These are phyloP conservation scores for Allobates femoralis DNA, from an alignment of 2,797 vertebrate species.

Conservation along the genomic window DNA sequence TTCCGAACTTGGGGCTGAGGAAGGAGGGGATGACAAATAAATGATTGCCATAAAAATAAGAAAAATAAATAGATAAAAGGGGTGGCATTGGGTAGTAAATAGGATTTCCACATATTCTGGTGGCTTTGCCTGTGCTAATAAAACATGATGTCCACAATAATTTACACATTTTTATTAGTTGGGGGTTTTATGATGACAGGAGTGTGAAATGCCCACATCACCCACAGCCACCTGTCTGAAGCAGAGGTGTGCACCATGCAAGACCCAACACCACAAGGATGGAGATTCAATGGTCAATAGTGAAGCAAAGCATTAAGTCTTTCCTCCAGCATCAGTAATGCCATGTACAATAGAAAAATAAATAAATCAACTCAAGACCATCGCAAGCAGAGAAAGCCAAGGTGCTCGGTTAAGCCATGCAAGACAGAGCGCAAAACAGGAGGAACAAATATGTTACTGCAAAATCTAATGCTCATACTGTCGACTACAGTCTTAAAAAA, in stretches of 20 bases:
- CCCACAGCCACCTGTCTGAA: not conserved
- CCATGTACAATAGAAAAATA: not conserved
- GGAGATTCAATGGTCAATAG: not conserved
- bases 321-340: not conserved
- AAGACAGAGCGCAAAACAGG: not conserved
- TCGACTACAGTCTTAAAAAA: not conserved
- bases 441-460: not conserved
- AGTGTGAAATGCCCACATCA: not conserved
- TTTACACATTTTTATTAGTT: not conserved
- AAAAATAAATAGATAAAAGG: not conserved
- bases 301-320: not conserved
- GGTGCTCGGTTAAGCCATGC: slow-evolving; percentile 28
- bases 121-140: not conserved
- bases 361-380: not conserved
- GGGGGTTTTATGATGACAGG: not conserved
- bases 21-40: slow-evolving; percentile 59
- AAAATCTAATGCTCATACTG: not conserved
- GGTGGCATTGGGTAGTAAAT: not conserved
- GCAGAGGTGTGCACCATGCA: not conserved
- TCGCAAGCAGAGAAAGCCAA: slow-evolving; percentile 19
- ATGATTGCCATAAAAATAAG: slow-evolving; percentile 18
- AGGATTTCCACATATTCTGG: not conserved
- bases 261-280: not conserved
- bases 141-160: not conserved
- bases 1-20: slow-evolving; percentile 61